A percentile compares a stretch with the other conserved stretches of the same genome.
phyloP scores from a whole-genome alignment of 53 echinoderm and acorn worm genomes.

The Echinometra lucunter region DNA sequence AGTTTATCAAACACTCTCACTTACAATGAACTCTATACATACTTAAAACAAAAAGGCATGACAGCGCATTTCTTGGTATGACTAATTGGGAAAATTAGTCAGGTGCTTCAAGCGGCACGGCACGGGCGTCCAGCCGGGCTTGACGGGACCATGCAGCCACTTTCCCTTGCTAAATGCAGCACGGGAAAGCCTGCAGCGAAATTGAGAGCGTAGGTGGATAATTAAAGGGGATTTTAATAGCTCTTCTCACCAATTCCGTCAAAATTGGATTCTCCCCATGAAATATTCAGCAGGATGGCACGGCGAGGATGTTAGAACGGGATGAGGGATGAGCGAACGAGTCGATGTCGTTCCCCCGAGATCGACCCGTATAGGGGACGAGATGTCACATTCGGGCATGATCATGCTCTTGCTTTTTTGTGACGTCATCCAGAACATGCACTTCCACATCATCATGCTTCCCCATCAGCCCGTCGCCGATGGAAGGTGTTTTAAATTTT shows the following conservation, averaged over 20 bases:
- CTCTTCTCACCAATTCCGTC: slow-evolving; percentile 38
- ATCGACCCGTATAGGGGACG: neutral
- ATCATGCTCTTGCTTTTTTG: neutral
- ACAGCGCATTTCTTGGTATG: neutral
- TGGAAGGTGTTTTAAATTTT: neutral
- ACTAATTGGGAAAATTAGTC: neutral
- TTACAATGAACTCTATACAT: neutral
- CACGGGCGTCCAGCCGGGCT: neutral
- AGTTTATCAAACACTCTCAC: neutral
- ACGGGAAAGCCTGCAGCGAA: neutral
- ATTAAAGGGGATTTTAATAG: slow-evolving; percentile 44
- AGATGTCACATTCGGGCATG: neutral
- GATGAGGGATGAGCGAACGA: neutral
- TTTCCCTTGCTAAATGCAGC: neutral
- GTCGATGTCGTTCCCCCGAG: neutral
- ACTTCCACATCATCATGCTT: neutral
- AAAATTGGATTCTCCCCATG: slow-evolving; percentile 28
- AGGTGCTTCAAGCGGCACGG: neutral
- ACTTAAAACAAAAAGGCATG: neutral
- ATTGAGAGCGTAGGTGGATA: neutral
- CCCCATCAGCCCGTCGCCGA: neutral
- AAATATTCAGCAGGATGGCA: neutral
- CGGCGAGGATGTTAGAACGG: neutral
- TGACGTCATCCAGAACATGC: slow-evolving; percentile 6
- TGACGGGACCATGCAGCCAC: neutral